Conservation (phyloP, 2,113 vertebrate species). For the Pseudorectes ferrugineus region DNA sequence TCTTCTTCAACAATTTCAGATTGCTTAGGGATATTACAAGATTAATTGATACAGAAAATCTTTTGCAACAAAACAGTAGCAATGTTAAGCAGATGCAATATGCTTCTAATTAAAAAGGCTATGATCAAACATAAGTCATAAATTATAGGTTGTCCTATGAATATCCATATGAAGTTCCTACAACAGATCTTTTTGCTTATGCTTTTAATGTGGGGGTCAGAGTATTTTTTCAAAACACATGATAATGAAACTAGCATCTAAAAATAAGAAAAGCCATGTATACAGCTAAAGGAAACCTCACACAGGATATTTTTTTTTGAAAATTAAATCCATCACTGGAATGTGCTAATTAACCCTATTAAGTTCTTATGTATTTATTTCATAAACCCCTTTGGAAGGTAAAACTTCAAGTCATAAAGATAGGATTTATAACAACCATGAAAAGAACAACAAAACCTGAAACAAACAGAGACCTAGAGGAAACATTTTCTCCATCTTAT, state of each 20-base stretch:
- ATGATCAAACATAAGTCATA: constrained; percentile 42
- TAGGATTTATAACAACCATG: neutral
- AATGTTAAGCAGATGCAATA: constrained; percentile 58
- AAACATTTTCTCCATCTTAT: neutral
- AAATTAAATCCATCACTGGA: neutral
- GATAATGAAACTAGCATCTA: neutral
- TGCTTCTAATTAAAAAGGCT: constrained; percentile 50
- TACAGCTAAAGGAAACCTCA: neutral
- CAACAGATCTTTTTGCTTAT: neutral
- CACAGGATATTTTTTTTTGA: rapidly evolving
- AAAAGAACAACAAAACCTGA: neutral
- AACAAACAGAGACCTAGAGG: neutral
- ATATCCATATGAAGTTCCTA: neutral
- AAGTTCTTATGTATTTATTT: neutral
- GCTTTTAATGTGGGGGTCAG: neutral
- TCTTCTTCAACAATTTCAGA: constrained; percentile 63
- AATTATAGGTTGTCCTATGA: constrained; percentile 13
- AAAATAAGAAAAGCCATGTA: neutral
- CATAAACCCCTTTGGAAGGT: neutral
- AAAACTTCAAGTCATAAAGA: neutral
- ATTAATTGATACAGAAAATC: constrained; percentile 69
- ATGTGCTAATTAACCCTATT: neutral
- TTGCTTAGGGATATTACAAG: constrained; percentile 63
- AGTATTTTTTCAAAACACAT: neutral
- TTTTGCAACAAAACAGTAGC: constrained; percentile 40